Evolutionary conservation across 2,888 invertebrate genomes (phyloP), one percentile per base, ranked within the genome.

Genomic region (Mimas tiliae): DNA sequence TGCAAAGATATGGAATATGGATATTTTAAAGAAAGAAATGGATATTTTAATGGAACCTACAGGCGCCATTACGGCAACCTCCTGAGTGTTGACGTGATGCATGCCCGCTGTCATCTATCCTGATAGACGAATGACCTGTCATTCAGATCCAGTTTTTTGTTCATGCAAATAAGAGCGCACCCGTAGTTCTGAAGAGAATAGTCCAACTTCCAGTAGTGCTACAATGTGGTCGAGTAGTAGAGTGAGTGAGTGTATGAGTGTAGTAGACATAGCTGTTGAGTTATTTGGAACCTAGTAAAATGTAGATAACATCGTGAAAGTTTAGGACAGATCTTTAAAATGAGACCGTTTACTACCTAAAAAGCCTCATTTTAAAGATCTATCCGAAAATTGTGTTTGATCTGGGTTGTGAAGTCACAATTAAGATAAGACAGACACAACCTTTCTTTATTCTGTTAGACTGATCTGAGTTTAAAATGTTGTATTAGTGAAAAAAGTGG

Each of bases 131-230:
- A n/a, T n/a, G n/a, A n/a, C n/a, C n/a, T n/a, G n/a, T n/a, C n/a
- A n/a, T n/a, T n/a, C 9, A 91, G 74, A 21, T 89, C 83, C 47
- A 91, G 74, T 72, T 91, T 91, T 3, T 75, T 71, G 19, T 88
- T 83, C 67, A 91, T 74, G 65, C 91, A 91, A 53, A 84, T 72
- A 48, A 91, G 82, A 38, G 87, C 87, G 51, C 91, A 91, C 91
- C 91, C 0, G 84, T 85, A 0, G 69, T 82, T 77, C 0, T 72
- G 77, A 7, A 87, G 53, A 66, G 77, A 79, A 47, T 81, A 80
- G 38, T 73, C 87, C 7, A 80, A 81, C 65, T 80, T 85, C 88
- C 89, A 89, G 77, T 84, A 88, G 70, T 87, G 86, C 66, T 71
- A 73, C 69, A 89, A n/a, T n/a, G n/a, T n/a, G n/a, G n/a, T n/a